Percentiles rank a stretch among this genome's conserved stretches.
Conservation (phyloP, 1,140 invertebrate species). For the Zaprionus tsacasi region DNA sequence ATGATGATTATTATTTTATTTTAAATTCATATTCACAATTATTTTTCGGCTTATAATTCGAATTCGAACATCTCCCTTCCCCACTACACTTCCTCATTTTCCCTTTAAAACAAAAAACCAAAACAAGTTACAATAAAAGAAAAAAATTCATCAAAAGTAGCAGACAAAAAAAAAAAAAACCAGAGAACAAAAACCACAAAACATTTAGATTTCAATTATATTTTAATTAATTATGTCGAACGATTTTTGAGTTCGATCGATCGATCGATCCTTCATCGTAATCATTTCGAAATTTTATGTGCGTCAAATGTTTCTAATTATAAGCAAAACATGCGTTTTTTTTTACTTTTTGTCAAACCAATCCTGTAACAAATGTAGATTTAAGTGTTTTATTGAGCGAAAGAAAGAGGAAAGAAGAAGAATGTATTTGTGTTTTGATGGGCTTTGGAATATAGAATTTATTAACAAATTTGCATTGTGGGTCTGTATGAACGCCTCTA, state of each 20-base stretch:
- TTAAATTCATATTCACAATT: neutral
- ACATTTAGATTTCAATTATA: neutral
- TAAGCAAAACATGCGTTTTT: constrained; percentile 34
- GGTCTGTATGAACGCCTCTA: no score
- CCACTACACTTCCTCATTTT: neutral
- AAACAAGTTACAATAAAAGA: neutral
- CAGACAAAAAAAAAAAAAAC: no score
- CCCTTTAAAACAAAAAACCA: neutral
- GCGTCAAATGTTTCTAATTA: constrained; percentile 34
- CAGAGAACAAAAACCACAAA: no score
- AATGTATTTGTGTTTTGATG: neutral
- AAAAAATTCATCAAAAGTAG: neutral
- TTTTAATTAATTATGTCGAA: constrained; percentile 11
- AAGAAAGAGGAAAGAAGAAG: constrained; percentile 60
- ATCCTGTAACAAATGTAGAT: constrained; percentile 71
- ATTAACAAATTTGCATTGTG: no score
- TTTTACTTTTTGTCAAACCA: constrained; percentile 39
- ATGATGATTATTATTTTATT: neutral
- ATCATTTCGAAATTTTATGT: constrained; percentile 24
- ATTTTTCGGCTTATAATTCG: constrained; percentile 20
- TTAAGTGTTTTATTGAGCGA: constrained; percentile 74
- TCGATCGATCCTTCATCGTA: neutral
- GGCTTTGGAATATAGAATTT: no score
- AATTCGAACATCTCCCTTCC: neutral
- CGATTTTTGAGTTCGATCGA: constrained; percentile 17